Conservation (phyloP, 2,113 vertebrate genomes). For the Crypturellus undulatus region DNA sequence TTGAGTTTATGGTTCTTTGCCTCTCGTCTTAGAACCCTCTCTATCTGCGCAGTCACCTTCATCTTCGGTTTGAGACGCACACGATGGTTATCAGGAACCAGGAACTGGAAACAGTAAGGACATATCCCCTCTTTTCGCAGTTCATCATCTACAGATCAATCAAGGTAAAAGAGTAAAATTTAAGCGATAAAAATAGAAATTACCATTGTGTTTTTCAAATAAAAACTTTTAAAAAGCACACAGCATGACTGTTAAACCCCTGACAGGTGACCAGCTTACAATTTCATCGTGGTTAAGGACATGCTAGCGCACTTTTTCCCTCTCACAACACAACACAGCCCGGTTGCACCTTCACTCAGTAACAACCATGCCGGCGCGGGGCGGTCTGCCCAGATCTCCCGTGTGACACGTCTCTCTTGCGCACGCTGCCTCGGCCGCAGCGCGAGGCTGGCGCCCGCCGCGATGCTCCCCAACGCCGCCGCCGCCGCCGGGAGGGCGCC, state of each 20-base stretch:
- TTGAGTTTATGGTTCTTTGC: conserved; percentile 81
- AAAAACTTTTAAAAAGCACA: background rate
- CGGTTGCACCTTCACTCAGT: too few relatives aligned
- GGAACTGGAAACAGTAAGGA: conserved; percentile 88
- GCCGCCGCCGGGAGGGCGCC: too few relatives aligned
- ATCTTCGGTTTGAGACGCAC: conserved; percentile 87
- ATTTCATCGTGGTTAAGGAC: too few relatives aligned
- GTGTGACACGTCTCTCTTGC: too few relatives aligned
- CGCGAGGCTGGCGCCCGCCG: too few relatives aligned
- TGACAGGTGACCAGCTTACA: too few relatives aligned
- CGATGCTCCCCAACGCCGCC: too few relatives aligned
- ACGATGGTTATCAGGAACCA: conserved; percentile 79
- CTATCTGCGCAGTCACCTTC: conserved; percentile 79
- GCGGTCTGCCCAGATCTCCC: background rate
- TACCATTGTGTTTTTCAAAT: background rate
- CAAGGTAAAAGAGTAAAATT: background rate
- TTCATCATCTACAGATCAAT: conserved; percentile 61
- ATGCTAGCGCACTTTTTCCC: background rate
- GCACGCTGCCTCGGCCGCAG: too few relatives aligned
- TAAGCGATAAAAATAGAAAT: background rate
- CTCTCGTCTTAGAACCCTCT: conserved; percentile 81
- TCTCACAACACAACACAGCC: too few relatives aligned
- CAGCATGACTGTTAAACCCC: background rate
- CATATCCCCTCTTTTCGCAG: conserved; percentile 74
- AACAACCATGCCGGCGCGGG: too few relatives aligned